These are phyloP conservation scores for Aporophyla lueneburgensis DNA, from an alignment of 2,888 invertebrate species.

Conservation along the genomic window DNA sequence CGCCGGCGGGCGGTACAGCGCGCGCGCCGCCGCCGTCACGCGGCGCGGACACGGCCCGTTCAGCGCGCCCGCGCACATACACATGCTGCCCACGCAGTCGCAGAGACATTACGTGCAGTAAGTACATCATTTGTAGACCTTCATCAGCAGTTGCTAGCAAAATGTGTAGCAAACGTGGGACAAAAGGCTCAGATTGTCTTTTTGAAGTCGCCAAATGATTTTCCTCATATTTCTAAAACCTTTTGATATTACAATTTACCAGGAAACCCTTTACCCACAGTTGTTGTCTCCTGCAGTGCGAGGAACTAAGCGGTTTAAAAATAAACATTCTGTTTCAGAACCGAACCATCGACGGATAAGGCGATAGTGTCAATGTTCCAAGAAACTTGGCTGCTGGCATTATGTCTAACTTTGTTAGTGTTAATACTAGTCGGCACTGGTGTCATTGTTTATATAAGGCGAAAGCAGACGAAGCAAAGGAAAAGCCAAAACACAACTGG, in stretches of 20 bases:
- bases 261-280: slow-evolving; percentile 25
- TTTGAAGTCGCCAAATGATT: slow-evolving; percentile 25
- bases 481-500: slow-evolving; percentile 85
- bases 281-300: slow-evolving; percentile 62
- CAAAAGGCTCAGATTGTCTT: background rate
- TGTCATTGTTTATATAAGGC: slow-evolving; percentile 83
- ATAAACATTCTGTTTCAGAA: slow-evolving; percentile 81
- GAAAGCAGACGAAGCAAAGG: slow-evolving; percentile 84
- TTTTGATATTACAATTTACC: slow-evolving; percentile 18
- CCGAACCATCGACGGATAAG: slow-evolving; percentile 88
- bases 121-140: slow-evolving; percentile 11
- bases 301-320: slow-evolving; percentile 38
- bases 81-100: slow-evolving; percentile 92
- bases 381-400: slow-evolving; percentile 88
- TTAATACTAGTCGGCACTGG: slow-evolving; percentile 84
- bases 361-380: slow-evolving; percentile 88
- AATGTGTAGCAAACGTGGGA: background rate
- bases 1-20: slow-evolving; percentile 96
- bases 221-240: slow-evolving; percentile 1
- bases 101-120: slow-evolving; percentile 78
- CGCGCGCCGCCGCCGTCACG: slow-evolving; percentile 97
- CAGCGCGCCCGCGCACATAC: slow-evolving; percentile 94
- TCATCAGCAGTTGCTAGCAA: background rate
- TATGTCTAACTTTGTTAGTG: slow-evolving; percentile 84
- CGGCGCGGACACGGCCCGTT: slow-evolving; percentile 97